Evolutionary conservation across 1,140 invertebrate genomes (phyloP).

Genomic region (Ganaspis sp.): DNA sequence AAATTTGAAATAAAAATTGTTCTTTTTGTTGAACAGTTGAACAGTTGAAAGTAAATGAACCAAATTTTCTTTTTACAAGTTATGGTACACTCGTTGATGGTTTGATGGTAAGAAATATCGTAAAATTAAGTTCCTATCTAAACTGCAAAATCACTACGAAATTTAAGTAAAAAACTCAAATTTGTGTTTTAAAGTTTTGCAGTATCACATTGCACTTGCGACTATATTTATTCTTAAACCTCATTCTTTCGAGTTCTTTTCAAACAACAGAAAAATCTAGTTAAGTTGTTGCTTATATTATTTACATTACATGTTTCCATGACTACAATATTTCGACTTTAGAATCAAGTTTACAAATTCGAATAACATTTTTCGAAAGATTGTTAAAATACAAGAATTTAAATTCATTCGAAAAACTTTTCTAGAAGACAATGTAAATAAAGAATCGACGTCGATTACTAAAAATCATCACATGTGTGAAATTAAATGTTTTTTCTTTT

Average conservation of each 20-base stretch:
- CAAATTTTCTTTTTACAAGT: no score
- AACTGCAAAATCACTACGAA: not conserved
- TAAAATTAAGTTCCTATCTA: conserved; percentile 14
- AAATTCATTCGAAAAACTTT: no score
- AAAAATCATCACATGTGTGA: no score
- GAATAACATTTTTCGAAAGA: no score
- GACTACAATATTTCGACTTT: not conserved
- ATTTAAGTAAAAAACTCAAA: not conserved
- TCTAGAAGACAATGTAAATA: no score
- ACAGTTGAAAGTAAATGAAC: no score
- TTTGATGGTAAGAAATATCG: not conserved
- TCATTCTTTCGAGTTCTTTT: not conserved
- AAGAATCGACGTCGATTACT: no score
- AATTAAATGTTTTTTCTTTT: no score
- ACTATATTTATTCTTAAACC: not conserved
- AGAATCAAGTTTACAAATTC: not conserved
- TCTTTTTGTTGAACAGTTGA: no score
- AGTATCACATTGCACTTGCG: not conserved
- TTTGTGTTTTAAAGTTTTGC: not conserved
- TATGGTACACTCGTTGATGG: not conserved
- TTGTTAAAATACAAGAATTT: no score
- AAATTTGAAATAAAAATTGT: no score
- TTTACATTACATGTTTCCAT: conserved; percentile 2
- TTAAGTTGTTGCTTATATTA: not conserved
- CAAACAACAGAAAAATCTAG: not conserved